These are phyloP conservation scores for Phallusia fumigata DNA, from an alignment of 23 tunicate genomes.

Conservation along the genomic window DNA sequence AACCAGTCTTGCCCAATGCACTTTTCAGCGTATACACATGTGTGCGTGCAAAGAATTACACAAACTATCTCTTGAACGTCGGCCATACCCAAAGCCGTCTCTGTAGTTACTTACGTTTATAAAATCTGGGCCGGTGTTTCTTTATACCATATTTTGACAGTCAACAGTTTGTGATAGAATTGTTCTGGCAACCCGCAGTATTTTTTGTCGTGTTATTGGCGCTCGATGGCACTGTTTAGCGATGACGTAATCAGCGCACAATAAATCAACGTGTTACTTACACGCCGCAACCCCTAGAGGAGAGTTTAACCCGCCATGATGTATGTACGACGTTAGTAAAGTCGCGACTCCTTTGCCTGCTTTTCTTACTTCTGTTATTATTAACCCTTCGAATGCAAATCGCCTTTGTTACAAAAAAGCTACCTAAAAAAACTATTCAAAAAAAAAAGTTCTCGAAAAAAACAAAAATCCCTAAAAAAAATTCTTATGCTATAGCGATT, in stretches of 20 bases:
- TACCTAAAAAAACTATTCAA: not conserved
- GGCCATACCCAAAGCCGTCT: not conserved
- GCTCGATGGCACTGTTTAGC: not conserved
- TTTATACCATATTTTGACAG: not conserved
- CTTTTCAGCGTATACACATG: not conserved
- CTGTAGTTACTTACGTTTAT: too few relatives aligned
- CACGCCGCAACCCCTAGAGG: not conserved
- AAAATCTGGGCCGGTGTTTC: too few relatives aligned
- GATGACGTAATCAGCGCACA: not conserved
- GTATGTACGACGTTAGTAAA: not conserved
- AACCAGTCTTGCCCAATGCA: not conserved
- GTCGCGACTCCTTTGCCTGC: not conserved
- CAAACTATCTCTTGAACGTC: not conserved
- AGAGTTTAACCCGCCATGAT: not conserved
- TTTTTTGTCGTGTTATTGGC: not conserved
- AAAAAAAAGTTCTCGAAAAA: not conserved
- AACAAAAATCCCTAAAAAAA: not conserved
- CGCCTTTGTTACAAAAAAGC: constrained; percentile 10
- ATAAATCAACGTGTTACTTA: not conserved
- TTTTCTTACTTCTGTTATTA: not conserved
- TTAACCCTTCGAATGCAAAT: not conserved
- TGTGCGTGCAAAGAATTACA: not conserved
- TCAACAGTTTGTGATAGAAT: not conserved
- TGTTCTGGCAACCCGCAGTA: too few relatives aligned
- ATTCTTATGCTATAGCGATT: not conserved